Evolutionary conservation across 2,113 vertebrate species (phyloP).

Genomic region (Pandion haliaetus): DNA sequence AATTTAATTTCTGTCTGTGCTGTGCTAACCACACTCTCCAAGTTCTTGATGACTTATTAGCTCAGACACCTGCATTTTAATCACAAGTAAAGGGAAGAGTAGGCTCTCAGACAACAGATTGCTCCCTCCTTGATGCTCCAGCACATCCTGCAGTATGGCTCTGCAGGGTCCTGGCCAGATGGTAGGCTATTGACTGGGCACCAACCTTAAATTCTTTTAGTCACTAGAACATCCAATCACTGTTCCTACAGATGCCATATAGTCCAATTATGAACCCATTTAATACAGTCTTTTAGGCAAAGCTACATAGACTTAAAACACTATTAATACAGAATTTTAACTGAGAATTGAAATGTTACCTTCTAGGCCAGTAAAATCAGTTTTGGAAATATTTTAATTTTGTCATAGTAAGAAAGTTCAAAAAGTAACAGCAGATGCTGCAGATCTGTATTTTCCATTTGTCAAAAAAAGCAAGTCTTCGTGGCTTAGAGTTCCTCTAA

Average conservation of each 20-base stretch:
- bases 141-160: rapidly evolving
- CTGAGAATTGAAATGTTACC: background rate
- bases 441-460: background rate
- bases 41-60: background rate
- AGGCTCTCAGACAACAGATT: background rate
- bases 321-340: background rate
- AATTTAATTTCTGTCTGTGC: background rate
- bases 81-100: background rate
- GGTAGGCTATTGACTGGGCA: background rate
- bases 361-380: background rate
- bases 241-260: background rate
- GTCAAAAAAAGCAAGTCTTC: background rate
- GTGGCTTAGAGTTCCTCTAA: background rate
- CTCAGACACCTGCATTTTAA: background rate
- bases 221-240: background rate
- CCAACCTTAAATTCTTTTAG: background rate
- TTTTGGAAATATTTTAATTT: background rate
- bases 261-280: background rate
- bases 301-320: background rate
- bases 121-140: background rate
- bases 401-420: background rate
- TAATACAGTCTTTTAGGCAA: background rate
- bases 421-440: background rate
- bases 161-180: background rate
- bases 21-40: background rate